Evolutionary conservation across 2,888 invertebrate genomes (phyloP), one percentile per base, ranked within the genome.

Genomic region (Pilophorus perplexus): DNA sequence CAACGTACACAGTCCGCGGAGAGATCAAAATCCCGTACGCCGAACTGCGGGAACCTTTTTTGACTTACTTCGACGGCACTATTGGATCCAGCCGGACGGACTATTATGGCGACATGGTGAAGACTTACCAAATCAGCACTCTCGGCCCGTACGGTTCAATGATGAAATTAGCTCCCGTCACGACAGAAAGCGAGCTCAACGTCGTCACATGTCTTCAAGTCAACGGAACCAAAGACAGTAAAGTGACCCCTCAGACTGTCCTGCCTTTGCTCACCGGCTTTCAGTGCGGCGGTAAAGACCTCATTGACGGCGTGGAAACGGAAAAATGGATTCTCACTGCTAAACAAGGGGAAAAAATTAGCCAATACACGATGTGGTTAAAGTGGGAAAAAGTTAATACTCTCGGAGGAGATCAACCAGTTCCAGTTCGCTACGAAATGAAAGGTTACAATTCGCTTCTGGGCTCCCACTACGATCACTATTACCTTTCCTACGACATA

Each of bases 381-480:
- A 84, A 85, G 52, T 88, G 85, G 74, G 85, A 83, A 67, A 71
- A 70, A 66, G 52, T 55, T 52, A 28, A 59, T 55, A 52, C 55
- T 55, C 28, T 46, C 10, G 18, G 57, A 22, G 20, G 55, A 54
- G 37, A 14, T 20, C 2, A 42, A 50, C 69, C 84, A 40, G 84
- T 91, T 46, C 90, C 89, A 0, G 83, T 88, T 42, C 83, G 84
- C 69, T 97, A 95, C 76, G 93, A 95, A 79, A 97, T 97, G 96
- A 86, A 85, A 74, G 97, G 96, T 0, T 96, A 84, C 77, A 95
- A 97, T 77, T 85, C 87, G 0, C 80, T 97, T 0, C 80, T 97
- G n/a, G 95, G 95, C 0, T 95, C 95, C 0, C 96, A 97, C 77
- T 96, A 90, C 75, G 96, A 97, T 77, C 94, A 95, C 77, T 97